Conservation (phyloP, 1,140 invertebrate species). For the Drosophila auraria region DNA sequence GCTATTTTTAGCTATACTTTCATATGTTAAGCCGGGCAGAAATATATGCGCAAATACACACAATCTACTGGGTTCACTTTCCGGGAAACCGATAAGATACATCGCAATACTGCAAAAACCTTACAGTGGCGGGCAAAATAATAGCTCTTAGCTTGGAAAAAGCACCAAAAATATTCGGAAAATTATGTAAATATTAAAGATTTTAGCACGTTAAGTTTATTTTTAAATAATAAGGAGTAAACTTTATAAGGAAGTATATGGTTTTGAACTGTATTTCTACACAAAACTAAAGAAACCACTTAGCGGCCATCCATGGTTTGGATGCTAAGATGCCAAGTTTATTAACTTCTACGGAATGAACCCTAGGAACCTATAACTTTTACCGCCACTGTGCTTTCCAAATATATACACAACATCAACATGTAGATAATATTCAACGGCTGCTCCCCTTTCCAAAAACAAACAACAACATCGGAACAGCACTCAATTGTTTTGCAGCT, state of each 20-base stretch:
- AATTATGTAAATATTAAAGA: too few relatives aligned
- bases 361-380: neutral
- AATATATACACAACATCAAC: conserved; percentile 15
- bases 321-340: too few relatives aligned
- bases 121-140: neutral
- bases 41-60: conserved; percentile 2
- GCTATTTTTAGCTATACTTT: conserved; percentile 14
- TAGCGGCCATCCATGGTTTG: too few relatives aligned
- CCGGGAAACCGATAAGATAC: conserved; percentile 17
- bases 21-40: conserved; percentile 8
- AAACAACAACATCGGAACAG: conserved; percentile 6
- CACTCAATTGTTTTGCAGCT: conserved; percentile 36
- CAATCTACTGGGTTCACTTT: conserved; percentile 7
- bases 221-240: too few relatives aligned
- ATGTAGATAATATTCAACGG: conserved; percentile 26
- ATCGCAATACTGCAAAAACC: neutral
- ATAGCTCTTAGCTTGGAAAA: neutral
- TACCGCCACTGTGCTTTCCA: neutral
- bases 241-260: too few relatives aligned
- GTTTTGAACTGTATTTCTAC: too few relatives aligned
- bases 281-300: too few relatives aligned
- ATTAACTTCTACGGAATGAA: neutral
- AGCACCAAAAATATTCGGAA: too few relatives aligned
- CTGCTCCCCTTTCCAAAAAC: neutral
- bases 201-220: too few relatives aligned